These are phyloP conservation scores for Drosophila tripunctata DNA, from an alignment of 2,888 invertebrate species.

Conservation along the genomic window DNA sequence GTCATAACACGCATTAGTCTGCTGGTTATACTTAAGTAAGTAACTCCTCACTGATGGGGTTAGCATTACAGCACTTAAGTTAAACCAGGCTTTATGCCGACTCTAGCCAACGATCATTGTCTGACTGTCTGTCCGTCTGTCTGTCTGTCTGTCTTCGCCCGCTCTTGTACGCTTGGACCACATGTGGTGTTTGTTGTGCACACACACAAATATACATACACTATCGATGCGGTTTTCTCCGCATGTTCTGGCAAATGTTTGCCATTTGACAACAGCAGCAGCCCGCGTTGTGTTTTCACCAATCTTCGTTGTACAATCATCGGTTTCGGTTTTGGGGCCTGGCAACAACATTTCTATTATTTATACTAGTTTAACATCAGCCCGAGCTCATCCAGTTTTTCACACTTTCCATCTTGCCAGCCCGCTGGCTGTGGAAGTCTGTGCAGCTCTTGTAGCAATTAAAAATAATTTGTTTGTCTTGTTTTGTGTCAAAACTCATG, in stretches of 20 bases:
- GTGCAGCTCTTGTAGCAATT: constrained; percentile 68
- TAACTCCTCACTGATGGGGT: constrained; percentile 37
- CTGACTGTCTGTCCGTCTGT: too few relatives aligned
- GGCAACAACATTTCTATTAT: constrained; percentile 75
- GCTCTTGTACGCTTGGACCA: constrained; percentile 48
- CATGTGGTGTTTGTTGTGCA: constrained; percentile 79
- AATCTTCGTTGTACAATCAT: constrained; percentile 59
- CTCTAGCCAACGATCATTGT: constrained; percentile 50
- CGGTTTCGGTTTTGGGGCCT: constrained; percentile 31
- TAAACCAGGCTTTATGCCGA: constrained; percentile 58
- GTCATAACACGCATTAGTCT: constrained; percentile 62
- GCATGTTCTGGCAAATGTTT: constrained; percentile 70
- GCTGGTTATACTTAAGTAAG: constrained; percentile 12
- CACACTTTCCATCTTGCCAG: constrained; percentile 65
- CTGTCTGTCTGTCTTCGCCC: background rate
- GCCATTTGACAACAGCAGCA: constrained; percentile 61
- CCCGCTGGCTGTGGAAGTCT: constrained; percentile 26
- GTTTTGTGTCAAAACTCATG: constrained; percentile 70
- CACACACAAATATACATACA: constrained; percentile 44
- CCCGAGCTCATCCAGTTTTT: constrained; percentile 65
- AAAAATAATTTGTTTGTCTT: constrained; percentile 77
- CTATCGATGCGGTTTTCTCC: constrained; percentile 43
- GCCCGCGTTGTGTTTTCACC: constrained; percentile 37
- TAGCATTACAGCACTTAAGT: constrained; percentile 66
- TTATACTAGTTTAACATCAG: constrained; percentile 54